Conservation (phyloP, 2,113 vertebrate genomes). For the Calyptomena viridis region DNA sequence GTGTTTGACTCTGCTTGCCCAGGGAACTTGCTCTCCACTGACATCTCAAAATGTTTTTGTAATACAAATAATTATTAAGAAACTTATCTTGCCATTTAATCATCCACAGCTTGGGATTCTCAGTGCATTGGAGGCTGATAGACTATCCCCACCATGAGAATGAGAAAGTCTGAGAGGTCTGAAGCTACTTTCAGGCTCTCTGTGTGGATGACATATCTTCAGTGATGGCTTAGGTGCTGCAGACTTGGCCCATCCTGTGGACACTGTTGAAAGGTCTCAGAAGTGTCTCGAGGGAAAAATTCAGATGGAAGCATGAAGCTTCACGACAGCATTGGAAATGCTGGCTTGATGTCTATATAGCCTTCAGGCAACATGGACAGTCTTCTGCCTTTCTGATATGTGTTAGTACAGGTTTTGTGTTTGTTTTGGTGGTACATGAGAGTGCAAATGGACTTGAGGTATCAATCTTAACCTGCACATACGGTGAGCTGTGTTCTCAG, state of each 20-base stretch:
- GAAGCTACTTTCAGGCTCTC: background rate
- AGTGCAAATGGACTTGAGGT: background rate
- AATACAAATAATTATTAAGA: background rate
- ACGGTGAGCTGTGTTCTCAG: background rate
- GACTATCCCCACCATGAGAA: background rate
- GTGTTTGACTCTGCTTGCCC: background rate
- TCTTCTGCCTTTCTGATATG: background rate
- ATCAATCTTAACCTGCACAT: background rate
- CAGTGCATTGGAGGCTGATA: background rate
- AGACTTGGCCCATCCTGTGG: background rate
- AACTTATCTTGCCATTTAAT: background rate
- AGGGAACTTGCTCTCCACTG: background rate
- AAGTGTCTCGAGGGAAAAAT: background rate
- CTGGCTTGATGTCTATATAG: background rate
- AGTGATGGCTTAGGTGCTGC: background rate
- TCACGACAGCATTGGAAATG: background rate
- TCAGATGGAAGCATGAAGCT: background rate
- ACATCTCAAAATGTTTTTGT: background rate
- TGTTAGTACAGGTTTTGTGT: background rate
- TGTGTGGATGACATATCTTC: background rate
- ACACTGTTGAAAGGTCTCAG: background rate
- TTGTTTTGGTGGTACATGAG: background rate
- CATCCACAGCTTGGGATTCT: background rate
- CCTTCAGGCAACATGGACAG: background rate
- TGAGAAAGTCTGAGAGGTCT: background rate